Evolutionary conservation across 1,140 invertebrate genomes (phyloP), one percentile per base, ranked within the genome.

Genomic region (Dendrolimus kikuchii): DNA sequence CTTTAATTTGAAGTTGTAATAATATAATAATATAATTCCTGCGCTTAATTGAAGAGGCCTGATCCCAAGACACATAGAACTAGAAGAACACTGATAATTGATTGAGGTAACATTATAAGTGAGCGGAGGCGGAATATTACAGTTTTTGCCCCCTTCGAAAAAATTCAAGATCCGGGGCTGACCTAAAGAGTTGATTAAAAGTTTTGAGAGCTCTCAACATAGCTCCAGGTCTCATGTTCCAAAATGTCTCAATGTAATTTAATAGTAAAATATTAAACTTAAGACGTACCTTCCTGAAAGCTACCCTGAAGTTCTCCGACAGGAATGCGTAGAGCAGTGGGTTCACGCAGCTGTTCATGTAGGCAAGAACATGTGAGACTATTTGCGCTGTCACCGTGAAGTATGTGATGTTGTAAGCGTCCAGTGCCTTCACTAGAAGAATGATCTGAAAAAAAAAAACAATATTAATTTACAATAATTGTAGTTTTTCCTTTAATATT

Each of bases 241-340:
- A 23, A n/a, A n/a, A 3, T 23, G 23, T 23, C 23, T 23, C 23
- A 23, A 23, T 23, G 6, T 2, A n/a, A 46, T 10, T 46, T 6
- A 23, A n/a, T 23, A 10, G 44, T 2, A 46, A 46, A n/a, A 46
- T n/a, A 2, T 38, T 2, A 46, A 6, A 48, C 7, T n/a, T 37
- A 23, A 40, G 8, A 51, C 64, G 59, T 53, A 87, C 87, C 82
- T 94, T 94, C 37, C 91, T 88, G 74, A 96, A 96, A 4, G 94
- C 94, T 63, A 95, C 92, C 40, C 94, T 89, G 86, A 97, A 97
- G 79, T 95, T 95, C 59, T 96, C 94, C 2, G 94, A 95, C 0
- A 96, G 88, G 74, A 96, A 96, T 0, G 96, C 96, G 84, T 99
- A 99, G n/a, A 99, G 90, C 57, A 99, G 95, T 0, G 97, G 97